Percentiles rank a stretch among this genome's conserved stretches.
These are phyloP conservation scores for Galaxea fascicularis DNA, from an alignment of 92 coral and sea anemone species.

Conservation along the genomic window DNA sequence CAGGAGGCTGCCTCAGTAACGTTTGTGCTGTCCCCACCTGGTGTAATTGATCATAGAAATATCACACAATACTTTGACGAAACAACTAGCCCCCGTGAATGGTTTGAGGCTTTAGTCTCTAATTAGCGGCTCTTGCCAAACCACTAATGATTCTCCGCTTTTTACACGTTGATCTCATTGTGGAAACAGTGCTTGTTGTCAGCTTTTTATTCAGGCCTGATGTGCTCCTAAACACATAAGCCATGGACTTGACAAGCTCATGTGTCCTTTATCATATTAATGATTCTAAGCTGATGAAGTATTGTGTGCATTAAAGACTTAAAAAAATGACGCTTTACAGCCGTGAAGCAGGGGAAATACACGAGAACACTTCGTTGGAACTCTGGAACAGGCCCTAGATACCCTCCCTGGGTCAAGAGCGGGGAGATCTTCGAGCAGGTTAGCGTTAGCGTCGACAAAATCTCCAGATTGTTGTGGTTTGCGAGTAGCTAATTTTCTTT, in stretches of 20 bases:
- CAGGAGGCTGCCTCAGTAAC: slow-evolving; percentile 94
- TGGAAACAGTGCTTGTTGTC: background rate
- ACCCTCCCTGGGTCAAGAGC: background rate
- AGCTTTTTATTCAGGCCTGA: slow-evolving; percentile 37
- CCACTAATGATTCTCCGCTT: slow-evolving; percentile 72
- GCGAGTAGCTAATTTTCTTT: slow-evolving; percentile 78
- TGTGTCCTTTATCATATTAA: slow-evolving; percentile 78
- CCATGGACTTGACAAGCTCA: slow-evolving; percentile 55
- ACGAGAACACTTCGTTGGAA: background rate
- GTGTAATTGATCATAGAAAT: slow-evolving; percentile 48
- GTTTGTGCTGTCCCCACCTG: slow-evolving; percentile 77
- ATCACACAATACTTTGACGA: slow-evolving; percentile 71
- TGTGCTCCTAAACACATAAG: slow-evolving; percentile 19
- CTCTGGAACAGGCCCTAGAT: background rate
- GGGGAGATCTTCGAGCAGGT: slow-evolving; percentile 4
- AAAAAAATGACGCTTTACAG: slow-evolving; percentile 55
- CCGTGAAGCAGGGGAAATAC: slow-evolving; percentile 60
- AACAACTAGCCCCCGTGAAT: slow-evolving; percentile 72
- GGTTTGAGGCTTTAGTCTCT: slow-evolving; percentile 68
- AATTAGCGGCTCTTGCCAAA: slow-evolving; percentile 87
- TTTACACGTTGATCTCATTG: slow-evolving; percentile 51
- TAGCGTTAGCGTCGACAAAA: slow-evolving; percentile 10
- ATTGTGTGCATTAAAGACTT: slow-evolving; percentile 63
- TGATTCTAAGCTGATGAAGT: slow-evolving; percentile 53
- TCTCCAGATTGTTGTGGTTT: slow-evolving; percentile 74